Evolutionary conservation across 2,797 vertebrate genomes (phyloP).

Genomic region (Capromys pilorides): DNA sequence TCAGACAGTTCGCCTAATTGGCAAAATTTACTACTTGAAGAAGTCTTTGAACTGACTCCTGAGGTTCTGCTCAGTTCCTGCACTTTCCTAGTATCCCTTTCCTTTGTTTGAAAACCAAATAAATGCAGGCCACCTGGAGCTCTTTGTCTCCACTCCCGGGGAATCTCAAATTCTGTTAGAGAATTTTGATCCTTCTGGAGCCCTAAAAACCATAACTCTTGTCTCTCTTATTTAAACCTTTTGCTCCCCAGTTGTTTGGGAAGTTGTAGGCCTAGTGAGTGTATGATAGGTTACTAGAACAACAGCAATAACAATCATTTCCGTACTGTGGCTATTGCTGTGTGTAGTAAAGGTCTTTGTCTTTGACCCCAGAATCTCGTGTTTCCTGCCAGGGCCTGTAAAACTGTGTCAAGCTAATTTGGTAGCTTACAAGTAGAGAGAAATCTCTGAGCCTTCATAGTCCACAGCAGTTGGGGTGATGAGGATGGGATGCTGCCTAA

Average conservation of each 20-base stretch:
- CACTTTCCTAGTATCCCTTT: not conserved
- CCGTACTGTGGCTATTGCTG: not conserved
- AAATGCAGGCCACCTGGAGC: not conserved
- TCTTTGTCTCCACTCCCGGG: not conserved
- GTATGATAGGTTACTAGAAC: not conserved
- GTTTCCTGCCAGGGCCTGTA: constrained; percentile 5
- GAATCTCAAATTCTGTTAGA: not conserved
- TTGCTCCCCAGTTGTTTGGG: not conserved
- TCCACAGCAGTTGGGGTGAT: not conserved
- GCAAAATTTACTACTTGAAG: not conserved
- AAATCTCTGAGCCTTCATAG: not conserved
- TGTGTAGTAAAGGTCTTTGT: constrained; percentile 23
- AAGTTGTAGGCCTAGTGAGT: not conserved
- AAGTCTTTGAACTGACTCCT: not conserved
- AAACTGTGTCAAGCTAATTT: not conserved
- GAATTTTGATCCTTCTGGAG: not conserved
- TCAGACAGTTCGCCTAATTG: not conserved
- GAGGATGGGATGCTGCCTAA: not conserved
- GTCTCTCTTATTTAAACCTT: not conserved
- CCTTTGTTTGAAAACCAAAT: not conserved
- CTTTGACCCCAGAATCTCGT: not conserved
- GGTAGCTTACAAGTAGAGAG: not conserved
- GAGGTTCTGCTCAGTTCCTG: not conserved
- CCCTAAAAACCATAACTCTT: not conserved
- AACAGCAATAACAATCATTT: not conserved